These are phyloP conservation scores for Sepiola atlantica DNA, from an alignment of 2,888 invertebrate genomes.

Conservation along the genomic window DNA sequence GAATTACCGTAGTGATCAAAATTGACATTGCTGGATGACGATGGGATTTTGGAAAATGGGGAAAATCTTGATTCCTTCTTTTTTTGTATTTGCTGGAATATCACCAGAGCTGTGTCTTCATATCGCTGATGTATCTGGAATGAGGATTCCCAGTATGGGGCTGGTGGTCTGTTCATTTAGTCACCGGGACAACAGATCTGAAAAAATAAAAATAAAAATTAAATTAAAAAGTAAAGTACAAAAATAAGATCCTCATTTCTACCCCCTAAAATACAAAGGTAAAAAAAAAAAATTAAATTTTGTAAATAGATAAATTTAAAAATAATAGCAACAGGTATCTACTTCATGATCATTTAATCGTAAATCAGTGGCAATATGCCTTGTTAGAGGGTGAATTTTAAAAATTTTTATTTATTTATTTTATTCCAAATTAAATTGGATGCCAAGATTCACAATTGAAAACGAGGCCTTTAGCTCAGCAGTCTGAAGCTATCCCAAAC, in stretches of 20 bases:
- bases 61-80: constrained; percentile 54
- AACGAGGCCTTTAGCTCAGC: too few relatives aligned
- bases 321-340: too few relatives aligned
- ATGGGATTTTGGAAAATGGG: constrained; percentile 40
- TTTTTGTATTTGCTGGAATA: constrained; percentile 70
- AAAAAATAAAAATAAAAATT: neutral
- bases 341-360: too few relatives aligned
- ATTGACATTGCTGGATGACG: constrained; percentile 43
- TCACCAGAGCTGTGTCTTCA: constrained; percentile 70
- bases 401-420: too few relatives aligned
- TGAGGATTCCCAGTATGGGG: constrained; percentile 63
- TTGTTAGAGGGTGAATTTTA: too few relatives aligned
- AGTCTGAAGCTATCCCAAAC: too few relatives aligned
- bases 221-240: neutral
- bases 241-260: neutral
- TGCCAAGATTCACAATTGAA: too few relatives aligned
- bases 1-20: constrained; percentile 64
- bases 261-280: too few relatives aligned
- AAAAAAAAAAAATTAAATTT: neutral
- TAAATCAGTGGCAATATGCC: too few relatives aligned
- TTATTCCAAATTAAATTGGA: too few relatives aligned
- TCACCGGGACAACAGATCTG: constrained; percentile 33
- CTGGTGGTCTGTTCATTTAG: constrained; percentile 57
- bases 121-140: constrained; percentile 70
- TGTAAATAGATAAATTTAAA: too few relatives aligned